Base-by-base conservation (phyloP, 2,113 vertebrate genomes). In the Malurus alboscapulatus region DNA sequence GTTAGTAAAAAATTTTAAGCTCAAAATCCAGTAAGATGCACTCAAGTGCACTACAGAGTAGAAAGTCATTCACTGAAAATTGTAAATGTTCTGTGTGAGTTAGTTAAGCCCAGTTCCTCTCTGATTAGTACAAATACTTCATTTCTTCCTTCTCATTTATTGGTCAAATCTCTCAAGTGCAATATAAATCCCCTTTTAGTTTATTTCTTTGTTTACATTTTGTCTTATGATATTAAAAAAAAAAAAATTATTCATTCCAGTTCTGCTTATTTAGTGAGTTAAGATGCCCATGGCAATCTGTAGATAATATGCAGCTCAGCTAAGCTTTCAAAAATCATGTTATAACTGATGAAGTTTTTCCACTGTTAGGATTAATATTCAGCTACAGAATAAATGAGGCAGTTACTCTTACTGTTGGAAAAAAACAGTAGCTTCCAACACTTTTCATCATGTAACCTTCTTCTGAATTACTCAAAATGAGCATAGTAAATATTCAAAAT, bases 1-100 rank as follows among this genome's bases (percentile, higher is more conserved):
- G 74, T 91, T 91, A 81, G 84, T 73, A 85, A 93, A 94, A 79
- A 29, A 92, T 82, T 95, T 93, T 80, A 95, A 85, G 62, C 34
- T 72, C 58, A 95, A 96, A 93, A 91, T 95, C 53, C 54, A 42
- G 73, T 20, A 87, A 72, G 45, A 85, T 44, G 69, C 74, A 91
- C 45, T 71, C 87, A 85, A 87, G 50, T 22, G 32, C 75, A 53
- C 72, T 75, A 54, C 22, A 69, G 61, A 69, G 38, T 91, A 79
- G 48, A 74, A 96, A 94, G 62, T 58, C 45, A 82, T 30, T 91
- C 66, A 57, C 6, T 34, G 54, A 84, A 92, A 94, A 69, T 38
- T 82, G 42, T 29, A 87, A 78, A 91, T 79, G 45, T 7, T 84
- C 17, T 72, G 0, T 62, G 22, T 14, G n/a, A 72, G 12, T 72